Evolutionary conservation across 2,113 vertebrate genomes (phyloP), one percentile per base, ranked within the genome.

Genomic region (Cephalopholis sonnerati): DNA sequence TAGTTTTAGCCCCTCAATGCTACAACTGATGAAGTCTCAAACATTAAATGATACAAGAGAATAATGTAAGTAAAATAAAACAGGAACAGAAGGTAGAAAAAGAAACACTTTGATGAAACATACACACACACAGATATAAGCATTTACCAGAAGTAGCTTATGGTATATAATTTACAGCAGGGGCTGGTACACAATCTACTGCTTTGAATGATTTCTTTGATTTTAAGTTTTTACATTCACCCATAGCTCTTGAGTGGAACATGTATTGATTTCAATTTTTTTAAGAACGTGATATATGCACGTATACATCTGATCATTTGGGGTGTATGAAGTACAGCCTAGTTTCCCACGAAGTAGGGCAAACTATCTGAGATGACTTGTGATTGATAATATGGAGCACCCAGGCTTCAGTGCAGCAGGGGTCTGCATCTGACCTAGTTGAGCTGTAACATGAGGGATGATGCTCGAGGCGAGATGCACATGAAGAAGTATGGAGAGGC

Each of bases 371-470:
- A 57, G 51, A 57, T 63, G 73, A 68, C 48, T 51, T 53, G 0
- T 71, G n/a, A 64, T n/a, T 68, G 55, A 54, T 41, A 6, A 13
- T 50, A 61, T 20, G 22, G 48, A 58, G 58, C 13, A n/a, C n/a
- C 32, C 32, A 36, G 32, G 32, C 32, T 36, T 36, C 32, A 4
- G 2, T 48, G 50, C 80, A 65, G 81, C 74, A 39, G 41, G 79
- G 57, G 74, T 69, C 55, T 46, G 24, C 7, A 7, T 55, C 25
- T 78, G 84, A 78, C 79, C 79, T 44, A 78, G 63, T 68, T 81
- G 55, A 73, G 79, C 27, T 75, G 71, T 58, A 61, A 53, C 57
- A 17, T 9, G 44, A 8, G 44, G 54, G 24, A 71, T 1, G 69
- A 16, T 13, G 69, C 53, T 46, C 0, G 10, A 58, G 54, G 53